Evolutionary conservation across 1,140 invertebrate genomes (phyloP).

Genomic region (Zaprionus kolodkinae): DNA sequence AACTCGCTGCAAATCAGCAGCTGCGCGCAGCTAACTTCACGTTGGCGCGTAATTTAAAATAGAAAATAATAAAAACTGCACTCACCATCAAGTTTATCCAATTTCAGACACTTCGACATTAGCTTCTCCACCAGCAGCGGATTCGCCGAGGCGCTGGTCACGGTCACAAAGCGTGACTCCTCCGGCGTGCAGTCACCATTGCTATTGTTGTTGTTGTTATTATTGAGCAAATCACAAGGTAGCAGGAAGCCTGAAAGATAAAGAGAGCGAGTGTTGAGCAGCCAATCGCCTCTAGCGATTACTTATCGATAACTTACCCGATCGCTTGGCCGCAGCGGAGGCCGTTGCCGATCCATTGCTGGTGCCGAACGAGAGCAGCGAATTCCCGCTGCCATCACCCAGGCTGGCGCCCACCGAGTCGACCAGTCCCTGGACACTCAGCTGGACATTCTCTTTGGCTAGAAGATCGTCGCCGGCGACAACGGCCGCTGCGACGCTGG

Average conservation of each 20-base stretch:
- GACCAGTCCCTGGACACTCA: constrained; percentile 64
- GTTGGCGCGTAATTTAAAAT: neutral
- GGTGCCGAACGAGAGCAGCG: constrained; percentile 63
- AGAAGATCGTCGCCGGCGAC: constrained; percentile 67
- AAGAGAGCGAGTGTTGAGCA: neutral
- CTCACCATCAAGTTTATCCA: constrained; percentile 71
- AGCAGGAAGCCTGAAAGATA: constrained; percentile 37
- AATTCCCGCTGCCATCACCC: constrained; percentile 41
- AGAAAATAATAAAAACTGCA: constrained; percentile 17
- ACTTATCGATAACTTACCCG: constrained; percentile 16
- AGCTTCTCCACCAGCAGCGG: constrained; percentile 81
- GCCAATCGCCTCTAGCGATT: neutral
- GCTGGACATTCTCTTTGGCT: constrained; percentile 71
- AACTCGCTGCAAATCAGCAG: neutral
- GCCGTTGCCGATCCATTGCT: constrained; percentile 36
- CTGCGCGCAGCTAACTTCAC: constrained; percentile 11
- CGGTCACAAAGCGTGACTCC: constrained; percentile 72
- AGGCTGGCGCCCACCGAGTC: constrained; percentile 69
- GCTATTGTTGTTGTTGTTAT: constrained; percentile 52
- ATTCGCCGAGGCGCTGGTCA: constrained; percentile 77
- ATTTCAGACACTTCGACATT: constrained; percentile 74
- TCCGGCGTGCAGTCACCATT: constrained; percentile 61
- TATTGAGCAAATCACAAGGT: constrained; percentile 67
- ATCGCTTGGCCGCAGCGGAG: constrained; percentile 40
- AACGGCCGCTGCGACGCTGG: constrained; percentile 65